A percentile compares a stretch with the other conserved stretches of the same genome.
These are phyloP conservation scores for Drosophila lacicola DNA, from an alignment of 2,888 invertebrate genomes.

Conservation along the genomic window DNA sequence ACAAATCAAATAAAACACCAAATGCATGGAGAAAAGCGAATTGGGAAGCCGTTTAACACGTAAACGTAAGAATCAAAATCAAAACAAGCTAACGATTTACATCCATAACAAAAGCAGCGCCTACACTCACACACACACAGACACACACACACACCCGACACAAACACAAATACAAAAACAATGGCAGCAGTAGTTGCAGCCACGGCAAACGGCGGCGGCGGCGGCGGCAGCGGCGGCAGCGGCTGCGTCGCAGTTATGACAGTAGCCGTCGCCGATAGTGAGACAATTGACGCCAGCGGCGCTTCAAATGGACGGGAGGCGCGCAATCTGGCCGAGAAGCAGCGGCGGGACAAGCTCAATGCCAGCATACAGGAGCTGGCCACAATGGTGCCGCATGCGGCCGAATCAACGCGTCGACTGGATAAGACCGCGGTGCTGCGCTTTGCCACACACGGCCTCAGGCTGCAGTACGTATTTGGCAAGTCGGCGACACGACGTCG, in stretches of 20 bases:
- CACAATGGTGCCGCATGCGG: slow-evolving; percentile 92
- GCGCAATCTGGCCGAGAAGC: slow-evolving; percentile 95
- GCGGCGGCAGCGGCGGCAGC: slow-evolving; percentile 13
- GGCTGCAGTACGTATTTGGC: slow-evolving; percentile 89
- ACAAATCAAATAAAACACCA: slow-evolving; percentile 17
- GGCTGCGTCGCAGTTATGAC: slow-evolving; percentile 58
- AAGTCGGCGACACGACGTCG: slow-evolving; percentile 69
- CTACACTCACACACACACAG: slow-evolving; percentile 8
- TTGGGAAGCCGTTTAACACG: slow-evolving; percentile 38
- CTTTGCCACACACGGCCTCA: slow-evolving; percentile 93
- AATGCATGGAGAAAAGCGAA: slow-evolving; percentile 39
- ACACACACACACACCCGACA: neutral
- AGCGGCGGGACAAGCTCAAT: slow-evolving; percentile 95
- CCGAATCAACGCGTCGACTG: slow-evolving; percentile 92
- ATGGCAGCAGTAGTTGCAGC: slow-evolving; percentile 64
- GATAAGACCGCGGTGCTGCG: slow-evolving; percentile 96
- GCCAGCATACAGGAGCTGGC: slow-evolving; percentile 93
- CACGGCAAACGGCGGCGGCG: slow-evolving; percentile 31
- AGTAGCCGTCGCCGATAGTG: slow-evolving; percentile 35
- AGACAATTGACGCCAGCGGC: slow-evolving; percentile 40
- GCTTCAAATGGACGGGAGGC: slow-evolving; percentile 89
- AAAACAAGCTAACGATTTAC: slow-evolving; percentile 52
- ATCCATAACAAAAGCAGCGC: slow-evolving; percentile 29
- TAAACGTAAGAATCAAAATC: slow-evolving; percentile 47
- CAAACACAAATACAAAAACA: slow-evolving; percentile 8